Evolutionary conservation across 2,113 vertebrate genomes (phyloP).

Genomic region (Jaculus jaculus): DNA sequence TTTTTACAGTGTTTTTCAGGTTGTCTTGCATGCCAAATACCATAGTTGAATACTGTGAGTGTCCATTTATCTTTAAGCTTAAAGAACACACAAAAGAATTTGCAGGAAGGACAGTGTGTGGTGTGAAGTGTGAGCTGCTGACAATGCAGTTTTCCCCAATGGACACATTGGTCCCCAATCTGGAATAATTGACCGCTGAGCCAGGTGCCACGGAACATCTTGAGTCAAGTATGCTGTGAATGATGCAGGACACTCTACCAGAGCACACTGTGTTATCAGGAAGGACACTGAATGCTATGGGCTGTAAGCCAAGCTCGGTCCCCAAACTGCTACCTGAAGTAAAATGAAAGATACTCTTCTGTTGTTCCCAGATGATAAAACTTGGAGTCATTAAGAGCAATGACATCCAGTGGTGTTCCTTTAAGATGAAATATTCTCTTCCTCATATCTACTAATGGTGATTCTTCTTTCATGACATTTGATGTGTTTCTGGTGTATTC

Average conservation of each 20-base stretch:
- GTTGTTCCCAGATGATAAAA: constrained; percentile 96
- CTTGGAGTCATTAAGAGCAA: constrained; percentile 93
- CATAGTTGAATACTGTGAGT: constrained; percentile 86
- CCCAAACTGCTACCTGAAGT: constrained; percentile 85
- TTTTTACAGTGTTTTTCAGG: constrained; percentile 86
- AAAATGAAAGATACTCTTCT: constrained; percentile 93
- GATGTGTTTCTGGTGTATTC: constrained; percentile 86
- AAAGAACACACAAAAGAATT: constrained; percentile 90
- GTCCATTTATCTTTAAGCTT: constrained; percentile 80
- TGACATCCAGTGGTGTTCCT: constrained; percentile 90
- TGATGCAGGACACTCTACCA: constrained; percentile 80
- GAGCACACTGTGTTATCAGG: neutral
- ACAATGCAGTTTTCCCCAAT: constrained; percentile 89
- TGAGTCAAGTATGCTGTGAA: constrained; percentile 88
- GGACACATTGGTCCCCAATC: constrained; percentile 84
- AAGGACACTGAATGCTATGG: constrained; percentile 86
- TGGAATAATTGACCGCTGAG: constrained; percentile 91
- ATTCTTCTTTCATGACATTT: constrained; percentile 84
- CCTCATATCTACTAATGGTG: constrained; percentile 82
- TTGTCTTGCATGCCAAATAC: constrained; percentile 89
- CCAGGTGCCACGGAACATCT: constrained; percentile 84
- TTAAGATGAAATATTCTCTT: constrained; percentile 89
- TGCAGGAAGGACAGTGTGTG: constrained; percentile 83
- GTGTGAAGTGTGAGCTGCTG: constrained; percentile 85
- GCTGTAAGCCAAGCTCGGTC: constrained; percentile 87